These are phyloP conservation scores for Cynoglossus semilaevis DNA, from an alignment of 2,113 vertebrate genomes.

Conservation along the genomic window DNA sequence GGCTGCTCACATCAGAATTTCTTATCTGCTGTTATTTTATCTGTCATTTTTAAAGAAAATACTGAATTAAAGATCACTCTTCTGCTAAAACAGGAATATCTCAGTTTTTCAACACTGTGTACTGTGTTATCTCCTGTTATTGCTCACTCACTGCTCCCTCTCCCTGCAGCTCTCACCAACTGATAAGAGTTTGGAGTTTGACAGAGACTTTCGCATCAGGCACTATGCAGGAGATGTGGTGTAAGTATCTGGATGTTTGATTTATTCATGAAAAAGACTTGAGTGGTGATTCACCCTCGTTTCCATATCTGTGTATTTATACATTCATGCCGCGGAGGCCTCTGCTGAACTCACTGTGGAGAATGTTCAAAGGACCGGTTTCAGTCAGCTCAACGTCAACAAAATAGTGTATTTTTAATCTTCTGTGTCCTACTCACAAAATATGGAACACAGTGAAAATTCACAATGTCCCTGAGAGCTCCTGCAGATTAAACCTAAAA, in stretches of 20 bases:
- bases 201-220: constrained; percentile 91
- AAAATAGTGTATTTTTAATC: too few relatives aligned
- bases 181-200: constrained; percentile 92
- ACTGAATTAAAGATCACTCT: not conserved
- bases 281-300: constrained; percentile 28
- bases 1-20: too few relatives aligned
- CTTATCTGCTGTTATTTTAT: too few relatives aligned
- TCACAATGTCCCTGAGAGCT: too few relatives aligned
- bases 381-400: too few relatives aligned
- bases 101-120: too few relatives aligned
- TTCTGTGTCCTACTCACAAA: too few relatives aligned
- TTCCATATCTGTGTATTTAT: constrained; percentile 10
- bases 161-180: constrained; percentile 83
- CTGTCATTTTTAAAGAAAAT: not conserved
- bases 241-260: constrained; percentile 79
- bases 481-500: too few relatives aligned
- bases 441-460: too few relatives aligned
- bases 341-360: not conserved
- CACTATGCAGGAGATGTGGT: constrained; percentile 93
- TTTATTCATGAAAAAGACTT: constrained; percentile 27
- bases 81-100: not conserved
- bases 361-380: not conserved
- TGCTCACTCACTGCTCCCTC: not conserved
- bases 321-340: constrained; percentile 19
- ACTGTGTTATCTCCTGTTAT: not conserved